A percentile compares a stretch with the other conserved stretches of the same genome.
These are phyloP conservation scores for Benthosema pterotum DNA, from an alignment of 2,797 vertebrate species.

Conservation along the genomic window DNA sequence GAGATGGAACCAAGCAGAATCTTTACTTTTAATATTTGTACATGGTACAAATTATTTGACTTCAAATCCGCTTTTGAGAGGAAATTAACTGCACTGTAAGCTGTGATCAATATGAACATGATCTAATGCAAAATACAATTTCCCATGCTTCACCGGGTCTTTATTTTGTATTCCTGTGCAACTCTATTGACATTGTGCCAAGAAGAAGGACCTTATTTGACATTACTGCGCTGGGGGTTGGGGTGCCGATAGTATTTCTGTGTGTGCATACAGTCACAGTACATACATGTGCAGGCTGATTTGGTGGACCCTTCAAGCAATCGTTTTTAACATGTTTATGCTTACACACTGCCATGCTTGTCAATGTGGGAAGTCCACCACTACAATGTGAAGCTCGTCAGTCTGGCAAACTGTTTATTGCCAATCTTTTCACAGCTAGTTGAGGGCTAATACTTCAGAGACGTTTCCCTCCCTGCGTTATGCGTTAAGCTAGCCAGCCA, in stretches of 20 bases:
- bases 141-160: background rate
- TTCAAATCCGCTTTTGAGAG: conserved; percentile 23
- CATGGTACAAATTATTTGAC: conserved; percentile 38
- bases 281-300: conserved; percentile 35
- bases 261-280: conserved; percentile 5
- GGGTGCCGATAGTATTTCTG: background rate
- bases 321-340: conserved; percentile 60
- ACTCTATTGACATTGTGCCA: conserved; percentile 49
- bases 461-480: conserved; percentile 31
- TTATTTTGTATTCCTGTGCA: conserved; percentile 4
- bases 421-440: conserved; percentile 54
- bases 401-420: conserved; percentile 54
- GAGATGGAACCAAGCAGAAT: conserved; percentile 27
- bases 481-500: conserved; percentile 42
- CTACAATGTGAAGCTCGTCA: conserved; percentile 48
- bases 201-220: conserved; percentile 45
- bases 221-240: conserved; percentile 19
- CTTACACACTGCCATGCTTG: conserved; percentile 33
- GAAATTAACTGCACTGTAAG: conserved; percentile 27
- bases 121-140: conserved; percentile 8
- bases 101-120: conserved; percentile 16
- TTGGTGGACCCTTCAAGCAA: conserved; percentile 43
- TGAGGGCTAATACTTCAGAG: conserved; percentile 58
- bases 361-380: conserved; percentile 37
- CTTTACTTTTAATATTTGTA: conserved; percentile 29